These are phyloP conservation scores for Carposina sasakii DNA, from an alignment of 1,140 invertebrate genomes.

Conservation along the genomic window DNA sequence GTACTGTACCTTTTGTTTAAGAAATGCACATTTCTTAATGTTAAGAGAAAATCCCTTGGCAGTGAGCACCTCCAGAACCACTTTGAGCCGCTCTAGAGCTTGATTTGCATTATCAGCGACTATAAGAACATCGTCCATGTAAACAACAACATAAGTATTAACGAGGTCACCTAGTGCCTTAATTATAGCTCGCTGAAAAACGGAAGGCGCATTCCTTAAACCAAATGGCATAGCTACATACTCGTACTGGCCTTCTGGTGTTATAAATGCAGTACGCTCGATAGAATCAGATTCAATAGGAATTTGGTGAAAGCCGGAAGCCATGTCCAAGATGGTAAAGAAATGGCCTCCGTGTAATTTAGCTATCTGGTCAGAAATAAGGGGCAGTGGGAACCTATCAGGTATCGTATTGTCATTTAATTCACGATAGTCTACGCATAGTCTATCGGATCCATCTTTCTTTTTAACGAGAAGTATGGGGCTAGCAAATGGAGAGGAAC, in stretches of 20 bases:
- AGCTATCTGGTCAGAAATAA: slow-evolving; percentile 64
- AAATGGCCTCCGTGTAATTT: slow-evolving; percentile 16
- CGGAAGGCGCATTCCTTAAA: slow-evolving; percentile 32
- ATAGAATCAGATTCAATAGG: slow-evolving; percentile 43
- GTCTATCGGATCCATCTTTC: slow-evolving; percentile 25
- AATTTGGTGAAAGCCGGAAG: slow-evolving; percentile 67
- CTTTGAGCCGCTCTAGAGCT: slow-evolving; percentile 11
- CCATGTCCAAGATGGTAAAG: slow-evolving; percentile 42
- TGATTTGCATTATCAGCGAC: slow-evolving; percentile 4
- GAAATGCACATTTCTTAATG: slow-evolving; percentile 29
- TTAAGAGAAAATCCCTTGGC: slow-evolving; percentile 29
- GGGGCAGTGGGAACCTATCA: slow-evolving; percentile 67
- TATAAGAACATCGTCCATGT: slow-evolving; percentile 26
- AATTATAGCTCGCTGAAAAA: slow-evolving; percentile 37
- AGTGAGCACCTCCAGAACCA: slow-evolving; percentile 9
- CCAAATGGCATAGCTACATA: slow-evolving; percentile 43
- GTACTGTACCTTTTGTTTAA: slow-evolving; percentile 31
- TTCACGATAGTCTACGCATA: slow-evolving; percentile 52
- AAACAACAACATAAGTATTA: slow-evolving; percentile 19
- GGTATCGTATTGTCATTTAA: slow-evolving; percentile 62
- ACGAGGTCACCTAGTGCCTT: slow-evolving; percentile 20
- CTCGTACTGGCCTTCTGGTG: slow-evolving; percentile 45
- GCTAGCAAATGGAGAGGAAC: slow-evolving; percentile 34
- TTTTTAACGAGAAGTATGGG: slow-evolving; percentile 36
- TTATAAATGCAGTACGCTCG: slow-evolving; percentile 61